Evolutionary conservation across 2,797 vertebrate genomes (phyloP).

Genomic region (Malacoraja senta): DNA sequence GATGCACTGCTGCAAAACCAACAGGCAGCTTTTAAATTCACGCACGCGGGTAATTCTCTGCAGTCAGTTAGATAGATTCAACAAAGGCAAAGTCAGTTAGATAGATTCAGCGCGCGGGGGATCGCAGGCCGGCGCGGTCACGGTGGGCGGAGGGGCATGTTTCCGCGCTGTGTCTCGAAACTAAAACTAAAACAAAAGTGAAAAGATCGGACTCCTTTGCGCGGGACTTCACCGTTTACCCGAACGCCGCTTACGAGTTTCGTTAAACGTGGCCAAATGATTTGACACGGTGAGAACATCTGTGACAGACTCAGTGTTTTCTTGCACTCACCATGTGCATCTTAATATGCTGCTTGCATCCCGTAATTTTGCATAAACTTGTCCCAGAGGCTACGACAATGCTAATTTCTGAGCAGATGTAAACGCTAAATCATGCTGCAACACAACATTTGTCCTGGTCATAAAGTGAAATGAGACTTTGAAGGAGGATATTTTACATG

Average conservation of each 20-base stretch:
- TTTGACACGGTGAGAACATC: constrained; percentile 5
- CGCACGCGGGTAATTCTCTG: not conserved
- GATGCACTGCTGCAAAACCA: constrained; percentile 81
- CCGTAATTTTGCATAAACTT: not conserved
- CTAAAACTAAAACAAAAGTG: no score
- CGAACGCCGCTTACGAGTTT: not conserved
- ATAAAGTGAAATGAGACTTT: not conserved
- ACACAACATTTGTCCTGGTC: not conserved
- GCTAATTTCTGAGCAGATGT: constrained; percentile 23
- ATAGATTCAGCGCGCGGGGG: no score
- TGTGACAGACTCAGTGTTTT: not conserved
- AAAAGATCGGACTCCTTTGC: no score
- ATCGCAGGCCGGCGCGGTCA: no score
- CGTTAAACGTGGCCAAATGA: not conserved
- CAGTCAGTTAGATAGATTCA: not conserved
- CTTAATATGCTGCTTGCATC: not conserved
- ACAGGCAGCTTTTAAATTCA: constrained; percentile 47
- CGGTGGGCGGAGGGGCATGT: no score
- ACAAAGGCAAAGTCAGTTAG: no score
- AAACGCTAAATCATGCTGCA: not conserved
- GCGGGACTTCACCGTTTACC: not conserved
- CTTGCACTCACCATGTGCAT: not conserved
- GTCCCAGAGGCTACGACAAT: not conserved
- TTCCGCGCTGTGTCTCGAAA: no score
- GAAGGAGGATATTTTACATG: not conserved